Conservation (phyloP, 2,888 invertebrate genomes). For the Caenorhabditis afra region DNA sequence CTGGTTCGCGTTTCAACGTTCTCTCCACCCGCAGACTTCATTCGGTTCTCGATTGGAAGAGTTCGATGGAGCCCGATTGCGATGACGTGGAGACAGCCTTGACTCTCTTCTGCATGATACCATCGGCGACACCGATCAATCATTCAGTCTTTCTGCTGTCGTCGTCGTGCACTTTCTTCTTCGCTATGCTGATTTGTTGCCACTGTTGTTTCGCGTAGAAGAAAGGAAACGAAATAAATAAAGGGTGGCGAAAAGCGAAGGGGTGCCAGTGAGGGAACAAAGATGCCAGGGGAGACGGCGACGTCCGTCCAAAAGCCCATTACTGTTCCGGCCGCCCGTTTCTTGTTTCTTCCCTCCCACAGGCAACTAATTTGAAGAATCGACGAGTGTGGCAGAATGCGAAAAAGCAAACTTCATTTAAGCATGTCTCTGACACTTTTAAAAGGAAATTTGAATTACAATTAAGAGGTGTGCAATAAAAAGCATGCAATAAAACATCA, state of each 20-base stretch:
- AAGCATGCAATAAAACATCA: conserved; percentile 56
- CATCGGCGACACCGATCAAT: neutral
- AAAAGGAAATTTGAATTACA: conserved; percentile 23
- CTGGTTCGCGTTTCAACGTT: too few relatives aligned
- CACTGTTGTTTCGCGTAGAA: conserved; percentile 7
- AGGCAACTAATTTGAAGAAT: neutral
- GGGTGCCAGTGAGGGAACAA: conserved; percentile 25
- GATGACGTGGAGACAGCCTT: too few relatives aligned
- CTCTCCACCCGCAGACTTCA: too few relatives aligned
- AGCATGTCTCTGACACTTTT: conserved; percentile 16
- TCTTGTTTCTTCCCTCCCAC: neutral
- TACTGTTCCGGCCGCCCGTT: conserved; percentile 36
- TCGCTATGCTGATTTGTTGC: conserved; percentile 5
- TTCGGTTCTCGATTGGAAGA: too few relatives aligned
- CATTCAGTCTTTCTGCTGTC: neutral
- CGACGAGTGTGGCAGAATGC: neutral
- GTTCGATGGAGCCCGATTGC: neutral
- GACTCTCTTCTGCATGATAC: too few relatives aligned
- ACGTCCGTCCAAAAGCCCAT: conserved; percentile 33
- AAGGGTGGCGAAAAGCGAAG: conserved; percentile 19
- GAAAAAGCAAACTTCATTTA: conserved; percentile 16
- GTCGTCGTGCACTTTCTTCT: conserved; percentile 18
- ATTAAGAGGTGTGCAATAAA: neutral
- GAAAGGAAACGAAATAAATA: conserved; percentile 15
- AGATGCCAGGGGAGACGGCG: conserved; percentile 17